Evolutionary conservation across 30 jellyfish, hydroid and myxozoan genomes (phyloP), one percentile per base, ranked within the genome.

Genomic region (Rhopilema esculentum): DNA sequence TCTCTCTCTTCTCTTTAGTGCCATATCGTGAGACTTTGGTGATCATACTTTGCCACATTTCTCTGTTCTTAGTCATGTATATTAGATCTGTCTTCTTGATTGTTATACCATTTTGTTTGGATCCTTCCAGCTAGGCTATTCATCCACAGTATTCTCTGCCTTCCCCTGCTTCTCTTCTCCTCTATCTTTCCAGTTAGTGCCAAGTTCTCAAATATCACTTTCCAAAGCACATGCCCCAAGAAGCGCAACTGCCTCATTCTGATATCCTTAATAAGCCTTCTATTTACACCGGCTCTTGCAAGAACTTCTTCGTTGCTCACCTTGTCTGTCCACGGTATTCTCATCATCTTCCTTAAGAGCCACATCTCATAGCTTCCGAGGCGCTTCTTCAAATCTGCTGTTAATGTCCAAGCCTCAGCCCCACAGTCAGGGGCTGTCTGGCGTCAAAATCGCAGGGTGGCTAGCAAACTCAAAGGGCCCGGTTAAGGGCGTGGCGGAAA

Each of bases 61-160:
- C 57, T 40, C 57, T 40, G 12, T 40, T 40, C 57, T 40, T 40
- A 40, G 57, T 40, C 57, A 40, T 40, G 57, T 40, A 12, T 40
- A 40, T 40, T 40, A 40, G 12, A 6, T 40, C 57, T 40, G 57
- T 40, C 57, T 40, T 40, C 57, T 40, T 40, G 57, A 40, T 40
- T 40, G 57, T 40, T 40, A 40, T 40, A 12, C 57, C 72, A n/a
- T 63, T 63, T 63, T 63, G n/a, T n/a, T 63, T 63, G 72, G 29
- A 63, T 63, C 72, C 2, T 7, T 24, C 26, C 72, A 18, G 29
- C 72, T 24, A 2, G 72, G 72, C 72, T 63, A 2, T 63, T 63
- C 72, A 63, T 63, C n/a, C n/a, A 63, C 72, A 63, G 72, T 63
- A 18, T 63, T 63, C n/a, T n/a, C 72, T 63, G 29, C n/a, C 29